A percentile compares a stretch with the other conserved stretches of the same genome.
Conservation (phyloP, 1,140 invertebrate species). For the Sycophaga agraensis region DNA sequence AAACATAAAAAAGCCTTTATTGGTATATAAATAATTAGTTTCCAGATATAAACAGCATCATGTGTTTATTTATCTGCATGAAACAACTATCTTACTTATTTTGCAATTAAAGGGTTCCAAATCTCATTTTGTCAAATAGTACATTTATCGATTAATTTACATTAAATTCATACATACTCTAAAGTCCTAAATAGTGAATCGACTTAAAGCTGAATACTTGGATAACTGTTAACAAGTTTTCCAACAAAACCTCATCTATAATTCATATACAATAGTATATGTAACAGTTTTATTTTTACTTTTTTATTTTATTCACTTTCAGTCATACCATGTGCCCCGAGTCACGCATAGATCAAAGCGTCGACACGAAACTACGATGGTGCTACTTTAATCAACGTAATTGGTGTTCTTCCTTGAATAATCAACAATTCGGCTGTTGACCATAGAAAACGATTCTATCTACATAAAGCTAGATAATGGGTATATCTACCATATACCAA, state of each 20-base stretch:
- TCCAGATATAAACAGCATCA: conserved; percentile 22
- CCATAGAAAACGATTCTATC: conserved; percentile 51
- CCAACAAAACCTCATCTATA: conserved; percentile 46
- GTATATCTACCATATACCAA: conserved; percentile 16
- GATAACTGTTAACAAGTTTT: conserved; percentile 45
- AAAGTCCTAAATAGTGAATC: conserved; percentile 35
- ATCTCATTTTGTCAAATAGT: conserved; percentile 10
- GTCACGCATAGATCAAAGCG: conserved; percentile 31
- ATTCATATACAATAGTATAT: conserved; percentile 58
- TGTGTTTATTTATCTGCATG: conserved; percentile 15
- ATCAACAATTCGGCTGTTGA: conserved; percentile 53
- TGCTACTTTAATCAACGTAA: conserved; percentile 54
- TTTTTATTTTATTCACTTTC: conserved; percentile 37
- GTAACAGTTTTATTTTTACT: conserved; percentile 44
- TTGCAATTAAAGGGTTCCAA: conserved; percentile 11
- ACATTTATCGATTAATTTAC: conserved; percentile 24
- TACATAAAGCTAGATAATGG: conserved; percentile 50
- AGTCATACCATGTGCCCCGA: conserved; percentile 47
- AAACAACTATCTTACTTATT: not conserved
- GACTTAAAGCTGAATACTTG: conserved; percentile 48
- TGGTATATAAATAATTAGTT: conserved; percentile 12
- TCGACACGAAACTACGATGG: conserved; percentile 41
- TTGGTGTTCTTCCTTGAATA: conserved; percentile 59
- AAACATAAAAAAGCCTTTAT: conserved; percentile 17
- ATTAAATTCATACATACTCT: conserved; percentile 31